phyloP scores from a whole-genome alignment of 1,140 invertebrate genomes.

The Trachymyrmex cornetzi region DNA sequence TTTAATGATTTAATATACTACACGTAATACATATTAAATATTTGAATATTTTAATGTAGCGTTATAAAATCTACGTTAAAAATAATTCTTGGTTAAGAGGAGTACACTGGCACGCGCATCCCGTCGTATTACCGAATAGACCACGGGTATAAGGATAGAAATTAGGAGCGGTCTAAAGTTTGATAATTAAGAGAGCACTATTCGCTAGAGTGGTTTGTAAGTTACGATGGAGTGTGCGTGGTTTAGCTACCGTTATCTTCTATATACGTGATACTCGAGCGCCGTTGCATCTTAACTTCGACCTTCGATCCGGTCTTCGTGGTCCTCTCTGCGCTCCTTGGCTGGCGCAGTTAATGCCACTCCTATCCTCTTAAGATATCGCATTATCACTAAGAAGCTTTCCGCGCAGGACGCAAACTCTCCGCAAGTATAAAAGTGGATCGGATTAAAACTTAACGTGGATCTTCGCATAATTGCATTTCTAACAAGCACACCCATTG shows the following conservation, averaged over 20 bases:
- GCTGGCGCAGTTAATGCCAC: constrained; percentile 77
- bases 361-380: constrained; percentile 81
- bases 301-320: constrained; percentile 66
- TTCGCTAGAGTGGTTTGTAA: constrained; percentile 71
- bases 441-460: constrained; percentile 82
- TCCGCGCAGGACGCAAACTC: constrained; percentile 79
- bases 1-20: background rate
- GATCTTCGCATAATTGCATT: constrained; percentile 79
- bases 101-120: constrained; percentile 39
- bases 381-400: constrained; percentile 82
- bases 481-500: constrained; percentile 59
- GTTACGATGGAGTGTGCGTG: constrained; percentile 65
- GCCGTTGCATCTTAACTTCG: constrained; percentile 62
- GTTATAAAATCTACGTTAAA: constrained; percentile 20
- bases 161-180: constrained; percentile 75
- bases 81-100: background rate
- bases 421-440: constrained; percentile 78
- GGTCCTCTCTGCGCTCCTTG: constrained; percentile 28
- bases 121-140: constrained; percentile 55
- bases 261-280: constrained; percentile 46
- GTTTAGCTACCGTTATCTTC: constrained; percentile 65
- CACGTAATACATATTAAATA: background rate
- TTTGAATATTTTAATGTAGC: background rate
- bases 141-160: constrained; percentile 62
- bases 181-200: constrained; percentile 78